These are phyloP conservation scores for Phenacoccus solenopsis DNA, from an alignment of 1,140 invertebrate species.

Conservation along the genomic window DNA sequence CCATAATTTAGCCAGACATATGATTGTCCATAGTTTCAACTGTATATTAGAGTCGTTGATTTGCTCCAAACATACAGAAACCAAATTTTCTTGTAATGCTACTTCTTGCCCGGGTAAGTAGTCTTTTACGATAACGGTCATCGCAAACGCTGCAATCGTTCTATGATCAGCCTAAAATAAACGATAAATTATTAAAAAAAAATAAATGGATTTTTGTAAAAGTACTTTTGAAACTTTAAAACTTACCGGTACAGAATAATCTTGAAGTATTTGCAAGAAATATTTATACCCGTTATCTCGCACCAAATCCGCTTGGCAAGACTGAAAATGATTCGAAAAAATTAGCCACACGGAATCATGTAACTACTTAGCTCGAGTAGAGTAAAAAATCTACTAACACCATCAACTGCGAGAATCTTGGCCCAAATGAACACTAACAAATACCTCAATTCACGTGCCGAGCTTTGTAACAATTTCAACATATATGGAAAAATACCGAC, in stretches of 20 bases:
- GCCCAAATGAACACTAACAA: constrained; percentile 98
- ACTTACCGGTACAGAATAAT: constrained; percentile 65
- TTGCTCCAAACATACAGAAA: constrained; percentile 80
- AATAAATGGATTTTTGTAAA: background rate
- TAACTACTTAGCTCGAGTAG: background rate
- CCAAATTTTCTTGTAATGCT: constrained; percentile 70
- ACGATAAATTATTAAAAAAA: constrained; percentile 16
- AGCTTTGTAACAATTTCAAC: constrained; percentile 86
- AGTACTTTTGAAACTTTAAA: background rate
- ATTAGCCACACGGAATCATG: background rate
- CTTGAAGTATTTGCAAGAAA: constrained; percentile 79
- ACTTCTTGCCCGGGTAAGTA: constrained; percentile 75
- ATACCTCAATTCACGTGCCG: constrained; percentile 78
- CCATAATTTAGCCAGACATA: constrained; percentile 90
- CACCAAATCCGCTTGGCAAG: constrained; percentile 88
- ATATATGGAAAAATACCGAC: constrained; percentile 99
- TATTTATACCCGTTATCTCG: constrained; percentile 92
- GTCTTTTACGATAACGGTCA: constrained; percentile 84
- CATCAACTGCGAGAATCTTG: constrained; percentile 94
- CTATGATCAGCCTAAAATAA: constrained; percentile 58
- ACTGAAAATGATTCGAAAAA: constrained; percentile 41
- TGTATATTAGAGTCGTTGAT: constrained; percentile 47
- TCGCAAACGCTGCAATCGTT: constrained; percentile 80
- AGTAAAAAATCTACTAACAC: constrained; percentile 44
- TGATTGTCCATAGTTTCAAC: constrained; percentile 80